Conservation (phyloP, 2,797 vertebrate species). For the Mormyrops attenuatus region DNA sequence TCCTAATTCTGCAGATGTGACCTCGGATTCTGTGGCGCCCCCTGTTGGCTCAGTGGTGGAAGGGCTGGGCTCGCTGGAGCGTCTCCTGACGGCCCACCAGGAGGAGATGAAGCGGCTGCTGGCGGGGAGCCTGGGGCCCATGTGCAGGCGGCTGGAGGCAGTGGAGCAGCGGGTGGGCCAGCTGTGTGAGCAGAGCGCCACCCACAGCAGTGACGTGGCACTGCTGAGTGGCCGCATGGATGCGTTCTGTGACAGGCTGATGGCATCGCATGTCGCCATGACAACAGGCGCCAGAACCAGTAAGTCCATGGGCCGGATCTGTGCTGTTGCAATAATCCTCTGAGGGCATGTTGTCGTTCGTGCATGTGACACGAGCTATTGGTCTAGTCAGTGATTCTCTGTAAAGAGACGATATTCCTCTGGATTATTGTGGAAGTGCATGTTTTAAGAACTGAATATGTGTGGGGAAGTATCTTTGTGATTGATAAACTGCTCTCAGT, state of each 20-base stretch:
- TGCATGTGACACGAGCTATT: not conserved
- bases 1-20: not conserved
- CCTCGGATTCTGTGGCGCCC: constrained; percentile 35
- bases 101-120: constrained; percentile 59
- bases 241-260: constrained; percentile 25
- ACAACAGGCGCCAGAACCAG: constrained; percentile 11
- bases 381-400: not conserved
- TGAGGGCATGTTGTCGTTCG: not conserved
- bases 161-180: constrained; percentile 52
- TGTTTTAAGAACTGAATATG: not conserved
- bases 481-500: not conserved
- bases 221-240: constrained; percentile 37
- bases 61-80: constrained; percentile 39
- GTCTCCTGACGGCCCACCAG: constrained; percentile 54
- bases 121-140: constrained; percentile 47
- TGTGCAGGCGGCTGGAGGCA: constrained; percentile 54
- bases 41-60: constrained; percentile 24
- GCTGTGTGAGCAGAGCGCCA: constrained; percentile 37
- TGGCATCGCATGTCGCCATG: not conserved
- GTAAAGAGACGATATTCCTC: not conserved
- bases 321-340: not conserved
- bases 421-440: not conserved
- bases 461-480: not conserved
- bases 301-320: constrained; percentile 17
- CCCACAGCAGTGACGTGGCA: constrained; percentile 34